Evolutionary conservation across 2,888 invertebrate species (phyloP).

Genomic region (Drosophila formosana): DNA sequence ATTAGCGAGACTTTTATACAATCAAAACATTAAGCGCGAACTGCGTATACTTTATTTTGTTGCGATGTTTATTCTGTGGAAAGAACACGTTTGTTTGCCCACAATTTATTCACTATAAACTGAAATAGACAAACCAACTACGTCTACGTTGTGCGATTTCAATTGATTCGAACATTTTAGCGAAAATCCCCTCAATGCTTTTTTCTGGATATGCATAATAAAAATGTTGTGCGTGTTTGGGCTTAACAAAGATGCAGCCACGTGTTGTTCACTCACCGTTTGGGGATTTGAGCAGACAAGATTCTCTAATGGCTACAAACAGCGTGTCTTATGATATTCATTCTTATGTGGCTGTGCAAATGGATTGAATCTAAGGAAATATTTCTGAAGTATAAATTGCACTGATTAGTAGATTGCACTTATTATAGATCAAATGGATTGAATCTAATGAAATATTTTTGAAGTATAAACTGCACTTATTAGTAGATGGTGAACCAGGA

Average conservation of each 20-base stretch:
- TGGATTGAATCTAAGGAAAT: not conserved
- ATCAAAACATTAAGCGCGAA: constrained; percentile 50
- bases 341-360: not conserved
- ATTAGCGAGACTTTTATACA: constrained; percentile 37
- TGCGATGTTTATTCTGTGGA: not conserved
- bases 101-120: constrained; percentile 6
- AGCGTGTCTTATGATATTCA: constrained; percentile 1
- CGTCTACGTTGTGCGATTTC: constrained; percentile 2
- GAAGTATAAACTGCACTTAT: not conserved
- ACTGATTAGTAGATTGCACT: no score
- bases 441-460: not conserved
- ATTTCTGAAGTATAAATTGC: not conserved
- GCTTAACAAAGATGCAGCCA: constrained; percentile 31
- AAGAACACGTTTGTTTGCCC: not conserved
- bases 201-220: constrained; percentile 57
- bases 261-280: constrained; percentile 25
- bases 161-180: constrained; percentile 31
- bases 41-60: constrained; percentile 19
- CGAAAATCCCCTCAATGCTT: constrained; percentile 29
- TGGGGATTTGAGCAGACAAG: not conserved
- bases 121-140: not conserved
- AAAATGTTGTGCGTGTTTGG: constrained; percentile 28
- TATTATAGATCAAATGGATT: not conserved
- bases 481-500: no score
- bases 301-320: constrained; percentile 18